Conservation (phyloP, 2,113 vertebrate species). For the Cyphomyrus plagiostoma region DNA sequence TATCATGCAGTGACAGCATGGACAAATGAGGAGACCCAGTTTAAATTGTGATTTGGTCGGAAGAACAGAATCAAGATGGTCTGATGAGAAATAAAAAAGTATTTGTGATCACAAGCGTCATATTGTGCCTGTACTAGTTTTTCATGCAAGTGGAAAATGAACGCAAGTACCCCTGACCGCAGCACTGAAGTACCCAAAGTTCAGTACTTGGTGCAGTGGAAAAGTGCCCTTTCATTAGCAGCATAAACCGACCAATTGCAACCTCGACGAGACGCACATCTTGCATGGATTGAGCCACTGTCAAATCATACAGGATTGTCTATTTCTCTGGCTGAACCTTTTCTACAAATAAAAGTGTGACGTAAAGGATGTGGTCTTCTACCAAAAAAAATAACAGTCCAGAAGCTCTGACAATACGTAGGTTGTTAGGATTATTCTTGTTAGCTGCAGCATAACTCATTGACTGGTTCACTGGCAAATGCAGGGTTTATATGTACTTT, state of each 20-base stretch:
- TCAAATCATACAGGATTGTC: neutral
- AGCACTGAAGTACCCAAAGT: neutral
- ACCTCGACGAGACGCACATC: neutral
- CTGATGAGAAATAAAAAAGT: neutral
- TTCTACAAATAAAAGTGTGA: neutral
- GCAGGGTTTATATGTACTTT: neutral
- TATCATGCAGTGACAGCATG: neutral
- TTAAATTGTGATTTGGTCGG: neutral
- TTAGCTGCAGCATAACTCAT: neutral
- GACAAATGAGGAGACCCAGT: neutral
- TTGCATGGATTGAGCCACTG: neutral
- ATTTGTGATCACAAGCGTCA: neutral
- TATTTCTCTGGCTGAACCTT: neutral
- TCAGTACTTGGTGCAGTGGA: neutral
- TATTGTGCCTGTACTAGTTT: neutral
- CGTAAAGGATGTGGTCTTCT: neutral
- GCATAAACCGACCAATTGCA: neutral
- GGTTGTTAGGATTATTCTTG: neutral
- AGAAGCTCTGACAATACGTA: neutral
- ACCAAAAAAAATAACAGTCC: neutral
- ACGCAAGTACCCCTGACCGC: neutral
- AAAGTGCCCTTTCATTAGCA: neutral
- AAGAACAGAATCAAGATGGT: neutral
- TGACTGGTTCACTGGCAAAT: neutral
- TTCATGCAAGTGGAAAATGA: neutral